Conservation (phyloP, 2,888 invertebrate genomes). For the Pemphredon lugubris region DNA sequence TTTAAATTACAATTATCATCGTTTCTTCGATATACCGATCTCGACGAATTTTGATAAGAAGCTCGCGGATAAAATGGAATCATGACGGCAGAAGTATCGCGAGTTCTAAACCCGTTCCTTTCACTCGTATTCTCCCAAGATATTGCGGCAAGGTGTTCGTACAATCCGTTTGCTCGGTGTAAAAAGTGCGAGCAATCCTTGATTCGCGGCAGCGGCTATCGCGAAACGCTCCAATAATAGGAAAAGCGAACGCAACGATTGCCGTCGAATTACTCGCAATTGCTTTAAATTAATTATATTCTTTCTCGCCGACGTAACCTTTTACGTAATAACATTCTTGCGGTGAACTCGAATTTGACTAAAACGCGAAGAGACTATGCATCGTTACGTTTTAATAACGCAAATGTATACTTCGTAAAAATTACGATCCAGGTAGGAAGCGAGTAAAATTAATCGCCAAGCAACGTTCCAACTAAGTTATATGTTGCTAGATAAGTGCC, state of each 20-base stretch:
- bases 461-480: too few species aligned
- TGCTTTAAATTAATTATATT: background rate
- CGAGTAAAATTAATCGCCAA: too few species aligned
- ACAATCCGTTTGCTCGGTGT: constrained; percentile 46
- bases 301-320: background rate
- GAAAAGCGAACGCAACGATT: constrained; percentile 9
- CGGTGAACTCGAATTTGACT: background rate
- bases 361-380: too few species aligned
- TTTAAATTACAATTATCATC: too few species aligned
- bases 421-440: too few species aligned
- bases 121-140: constrained; percentile 71
- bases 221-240: constrained; percentile 25
- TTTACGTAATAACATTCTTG: background rate
- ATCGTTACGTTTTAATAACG: too few species aligned
- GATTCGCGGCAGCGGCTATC: constrained; percentile 33
- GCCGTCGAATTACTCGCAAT: background rate
- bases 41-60: constrained; percentile 1
- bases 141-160: constrained; percentile 62
- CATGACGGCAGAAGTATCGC: constrained; percentile 36
- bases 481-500: too few species aligned
- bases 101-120: constrained; percentile 64
- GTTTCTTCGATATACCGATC: too few species aligned
- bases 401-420: too few species aligned
- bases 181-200: constrained; percentile 49
- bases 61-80: constrained; percentile 20